phyloP scores from a whole-genome alignment of 1,140 invertebrate species.

The Saxidomus purpurata region DNA sequence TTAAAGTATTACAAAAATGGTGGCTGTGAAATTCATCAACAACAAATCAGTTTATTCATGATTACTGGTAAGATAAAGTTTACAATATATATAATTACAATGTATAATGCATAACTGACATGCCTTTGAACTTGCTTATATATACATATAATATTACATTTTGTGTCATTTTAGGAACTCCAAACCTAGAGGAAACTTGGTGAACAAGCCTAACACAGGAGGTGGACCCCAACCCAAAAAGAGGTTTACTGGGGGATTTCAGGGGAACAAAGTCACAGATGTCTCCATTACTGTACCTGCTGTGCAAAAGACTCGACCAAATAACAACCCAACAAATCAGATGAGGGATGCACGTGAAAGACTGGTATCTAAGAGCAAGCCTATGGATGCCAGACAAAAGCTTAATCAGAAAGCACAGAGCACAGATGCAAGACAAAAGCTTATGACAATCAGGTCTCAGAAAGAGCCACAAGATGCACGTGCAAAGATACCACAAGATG shows the following conservation, averaged over 20 bases:
- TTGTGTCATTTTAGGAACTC: conserved; percentile 31
- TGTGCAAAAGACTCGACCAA: conserved; percentile 45
- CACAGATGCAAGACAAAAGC: conserved; percentile 54
- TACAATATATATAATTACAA: too few species aligned
- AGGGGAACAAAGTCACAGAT: conserved; percentile 49
- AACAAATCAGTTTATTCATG: too few species aligned
- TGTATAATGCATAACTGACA: too few species aligned
- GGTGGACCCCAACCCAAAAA: conserved; percentile 10
- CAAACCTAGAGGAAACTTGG: conserved; percentile 15
- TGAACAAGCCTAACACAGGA: not conserved
- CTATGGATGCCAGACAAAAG: conserved; percentile 90
- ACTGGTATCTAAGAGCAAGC: conserved; percentile 68
- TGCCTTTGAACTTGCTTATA: too few species aligned
- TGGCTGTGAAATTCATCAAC: too few species aligned
- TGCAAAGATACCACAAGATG: conserved; percentile 90
- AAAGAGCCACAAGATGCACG: conserved; percentile 90
- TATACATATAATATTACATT: too few species aligned
- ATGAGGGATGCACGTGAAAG: conserved; percentile 73
- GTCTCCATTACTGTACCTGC: conserved; percentile 64
- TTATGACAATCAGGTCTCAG: conserved; percentile 37
- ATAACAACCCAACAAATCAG: conserved; percentile 48
- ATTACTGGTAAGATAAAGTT: too few species aligned
- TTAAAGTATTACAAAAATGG: too few species aligned
- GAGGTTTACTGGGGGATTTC: not conserved
- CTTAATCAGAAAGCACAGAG: conserved; percentile 89